Base-by-base conservation (phyloP, 2,113 vertebrate species). In the Crotalus horridus region DNA sequence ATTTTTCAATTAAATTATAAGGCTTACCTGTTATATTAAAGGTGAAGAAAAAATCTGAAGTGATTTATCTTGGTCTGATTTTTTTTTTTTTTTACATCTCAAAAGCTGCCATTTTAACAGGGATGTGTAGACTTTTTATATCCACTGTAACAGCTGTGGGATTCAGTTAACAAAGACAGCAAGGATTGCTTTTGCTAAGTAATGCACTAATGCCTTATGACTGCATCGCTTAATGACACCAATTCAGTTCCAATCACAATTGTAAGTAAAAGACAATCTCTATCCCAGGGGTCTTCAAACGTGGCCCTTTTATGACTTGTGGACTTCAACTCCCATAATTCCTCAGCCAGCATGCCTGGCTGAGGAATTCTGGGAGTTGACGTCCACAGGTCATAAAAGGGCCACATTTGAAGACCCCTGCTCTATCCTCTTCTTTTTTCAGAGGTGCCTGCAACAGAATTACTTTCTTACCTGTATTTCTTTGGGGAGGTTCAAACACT, bases 391-490 rank as follows among this genome's bases (percentile, higher is more conserved):
- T 51, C 8, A 51, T 51, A 51, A 51, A 51, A 51, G 48, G 48
- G 8, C 48, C 48, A 51, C 1, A 8, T 51, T 51, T 51, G 48
- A 51, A 51, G 48, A 51, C 8, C 8, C 48, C 48, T 51, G 48
- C 48, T 51, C 48, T 51, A 81, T 81, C 15, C 69, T 81, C 15
- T 81, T 81, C 21, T 12, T 85, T 85, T 53, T 64, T 15, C 33
- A 86, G 7, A 86, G 59, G 33, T 59, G 46, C 13, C 2, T 90
- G 87, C n/a, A 93, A 92, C 46, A 12, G 6, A 74, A 10, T 48
- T 48, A 24, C 6, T 54, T 51, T 92, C 95, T 97, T 97, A 99
- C 99, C 99, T 97, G 98, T 98, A 96, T 99, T 99, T 94, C 1
- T 96, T 95, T 98, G 96, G 8, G 86, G 46, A 54, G 90, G 94